Base-by-base conservation (phyloP, 2,888 invertebrate species). In the Pyrochroa serraticornis region DNA sequence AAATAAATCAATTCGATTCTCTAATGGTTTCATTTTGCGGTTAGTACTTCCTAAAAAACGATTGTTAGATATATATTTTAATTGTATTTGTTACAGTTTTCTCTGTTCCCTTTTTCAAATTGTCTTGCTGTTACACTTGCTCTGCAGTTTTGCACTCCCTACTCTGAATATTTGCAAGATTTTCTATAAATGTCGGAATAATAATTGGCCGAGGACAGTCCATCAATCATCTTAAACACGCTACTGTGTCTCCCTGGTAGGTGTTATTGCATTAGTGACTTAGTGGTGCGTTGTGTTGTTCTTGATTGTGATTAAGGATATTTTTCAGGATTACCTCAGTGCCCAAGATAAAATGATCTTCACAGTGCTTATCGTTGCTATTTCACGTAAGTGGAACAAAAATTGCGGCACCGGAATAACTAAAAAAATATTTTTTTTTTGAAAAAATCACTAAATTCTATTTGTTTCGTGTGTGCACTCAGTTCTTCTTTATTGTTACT, bases 1-100 rank as follows among this genome's bases (percentile, higher is more conserved):
- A 63, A 66, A 66, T 66, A 64, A 72, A 72, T 73, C 70, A 69
- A 73, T 73, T 73, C 69, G 71, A 70, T 67, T 63, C 70, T 62
- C 70, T 65, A 69, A 69, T 65, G 65, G 71, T 69, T 71, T 62
- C 62, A 71, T 66, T 73, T 68, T 64, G 69, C 66, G 63, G 69
- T 67, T 62, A 44, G 49, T 62, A 65, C 68, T 67, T 70, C 70
- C 68, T 66, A 69, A 71, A 70, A 69, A 70, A 67, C 60, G 61
- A 47, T 41, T 46, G 51, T 58, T 61, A 67, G 65, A 65, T 67
- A 66, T 65, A 64, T 65, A 63, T 68, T 67, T 69, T 69, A 70
- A 70, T 69, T 62, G 63, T 54, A 59, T 70, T 60, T 63, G 65
- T 51, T 61, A 60, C 62, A 63, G 65, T 62, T 72, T 71, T 72